Evolutionary conservation across 2,888 invertebrate species (phyloP), one percentile per base, ranked within the genome.

Genomic region (Tenthredo mesomela): DNA sequence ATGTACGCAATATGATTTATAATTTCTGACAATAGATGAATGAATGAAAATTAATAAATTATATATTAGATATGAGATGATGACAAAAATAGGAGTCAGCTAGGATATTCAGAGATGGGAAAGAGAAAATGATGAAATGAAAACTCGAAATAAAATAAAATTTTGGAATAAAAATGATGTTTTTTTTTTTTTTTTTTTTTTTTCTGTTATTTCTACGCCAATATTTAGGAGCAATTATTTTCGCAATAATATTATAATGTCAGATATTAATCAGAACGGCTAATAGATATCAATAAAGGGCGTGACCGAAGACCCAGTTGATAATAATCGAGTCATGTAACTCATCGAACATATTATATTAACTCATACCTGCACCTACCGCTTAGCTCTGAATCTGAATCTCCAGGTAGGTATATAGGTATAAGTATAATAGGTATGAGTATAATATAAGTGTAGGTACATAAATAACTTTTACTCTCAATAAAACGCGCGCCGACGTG

Each of bases 381-480:
- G 29, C 33, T 29, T 67, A 29, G 67, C 25, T 67, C 18, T 33
- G 15, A 7, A 67, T 67, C 18, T 33, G 15, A 7, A 67, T 67
- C 33, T 6, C 33, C 18, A 6, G 67, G 29, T 67, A 15, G 29
- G 67, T 67, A 33, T 21, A 40, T n/a, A 61, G 54, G n/a, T 54
- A 61, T 12, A 61, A 25, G 25, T 25, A 5, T 12, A 25, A 25
- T n/a, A 61, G 54, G n/a, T 54, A 61, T 12, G 25, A 25, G 25
- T 25, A 5, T 12, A 25, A 25, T n/a, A n/a, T n/a, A n/a, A n/a
- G n/a, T n/a, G n/a, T n/a, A 10, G 9, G 4, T 33, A 67, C 18
- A 9, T 15, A 25, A 15, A 18, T 67, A 67, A 77, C 77, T 77
- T 77, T 77, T 77, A 77, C 77, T 77, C 77, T 77, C 50, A 29